These are phyloP conservation scores for Polietes domitor DNA, from an alignment of 2,888 invertebrate species.

Conservation along the genomic window DNA sequence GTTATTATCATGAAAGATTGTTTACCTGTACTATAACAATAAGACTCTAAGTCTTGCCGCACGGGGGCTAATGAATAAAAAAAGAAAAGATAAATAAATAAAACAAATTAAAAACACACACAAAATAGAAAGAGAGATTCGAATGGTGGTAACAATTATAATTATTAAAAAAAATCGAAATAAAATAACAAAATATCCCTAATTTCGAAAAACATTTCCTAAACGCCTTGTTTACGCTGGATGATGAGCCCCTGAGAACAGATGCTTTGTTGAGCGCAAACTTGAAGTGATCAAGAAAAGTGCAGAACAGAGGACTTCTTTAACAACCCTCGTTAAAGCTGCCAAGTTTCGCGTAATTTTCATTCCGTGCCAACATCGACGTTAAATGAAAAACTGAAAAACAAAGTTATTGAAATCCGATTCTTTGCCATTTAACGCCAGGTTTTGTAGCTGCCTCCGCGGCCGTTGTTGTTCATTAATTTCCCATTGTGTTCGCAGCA, in stretches of 20 bases:
- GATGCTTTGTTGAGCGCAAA: too few species aligned
- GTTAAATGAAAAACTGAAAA: background rate
- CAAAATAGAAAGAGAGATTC: background rate
- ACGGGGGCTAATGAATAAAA: constrained; percentile 13
- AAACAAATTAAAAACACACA: background rate
- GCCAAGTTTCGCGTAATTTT: background rate
- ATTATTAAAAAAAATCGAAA: too few species aligned
- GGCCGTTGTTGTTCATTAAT: background rate
- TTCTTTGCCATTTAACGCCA: constrained; percentile 29
- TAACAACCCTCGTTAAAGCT: background rate
- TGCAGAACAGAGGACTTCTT: too few species aligned
- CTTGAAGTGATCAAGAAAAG: too few species aligned
- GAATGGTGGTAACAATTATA: too few species aligned
- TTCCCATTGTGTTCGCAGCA: background rate
- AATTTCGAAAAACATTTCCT: too few species aligned
- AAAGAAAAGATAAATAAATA: background rate
- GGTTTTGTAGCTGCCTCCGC: constrained; percentile 3
- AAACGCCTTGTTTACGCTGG: too few species aligned
- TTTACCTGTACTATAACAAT: constrained; percentile 23
- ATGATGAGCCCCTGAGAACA: too few species aligned
- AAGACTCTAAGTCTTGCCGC: constrained; percentile 15
- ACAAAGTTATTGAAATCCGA: constrained; percentile 15
- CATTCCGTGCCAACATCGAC: too few species aligned
- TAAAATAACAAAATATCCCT: too few species aligned
- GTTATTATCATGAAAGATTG: background rate